A percentile compares a stretch with the other conserved stretches of the same genome.
These are phyloP conservation scores for Gastrophryne carolinensis DNA, from an alignment of 2,797 vertebrate species.

Conservation along the genomic window DNA sequence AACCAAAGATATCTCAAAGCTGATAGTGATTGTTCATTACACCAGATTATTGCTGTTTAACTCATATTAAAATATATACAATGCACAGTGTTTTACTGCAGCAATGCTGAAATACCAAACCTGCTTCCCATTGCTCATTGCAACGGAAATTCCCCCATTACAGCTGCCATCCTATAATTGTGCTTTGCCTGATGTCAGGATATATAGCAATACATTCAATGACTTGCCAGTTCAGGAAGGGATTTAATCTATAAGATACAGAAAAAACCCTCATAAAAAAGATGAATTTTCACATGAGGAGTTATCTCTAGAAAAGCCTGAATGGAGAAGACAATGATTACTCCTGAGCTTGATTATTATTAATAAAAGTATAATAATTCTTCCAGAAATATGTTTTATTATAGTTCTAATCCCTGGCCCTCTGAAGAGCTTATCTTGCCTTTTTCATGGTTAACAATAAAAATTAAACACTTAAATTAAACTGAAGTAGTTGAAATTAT, in stretches of 20 bases:
- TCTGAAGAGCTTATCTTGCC: conserved; percentile 41
- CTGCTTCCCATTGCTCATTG: conserved; percentile 34
- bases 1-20: no score
- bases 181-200: conserved; percentile 25
- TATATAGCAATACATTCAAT: conserved; percentile 33
- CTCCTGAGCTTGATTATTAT: conserved; percentile 29
- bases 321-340: conserved; percentile 14
- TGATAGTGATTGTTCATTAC: no score
- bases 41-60: no score
- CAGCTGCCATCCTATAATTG: conserved; percentile 32
- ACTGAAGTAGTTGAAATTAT: conserved; percentile 38
- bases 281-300: conserved; percentile 17
- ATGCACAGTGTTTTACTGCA: not conserved
- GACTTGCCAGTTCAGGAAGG: conserved; percentile 29
- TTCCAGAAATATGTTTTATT: conserved; percentile 40
- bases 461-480: conserved; percentile 48
- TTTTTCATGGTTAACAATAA: conserved; percentile 48
- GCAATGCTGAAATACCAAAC: conserved; percentile 9
- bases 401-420: conserved; percentile 30
- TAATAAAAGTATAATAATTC: conserved; percentile 46
- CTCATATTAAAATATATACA: no score
- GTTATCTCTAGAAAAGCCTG: conserved; percentile 22
- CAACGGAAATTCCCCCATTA: conserved; percentile 33
- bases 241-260: conserved; percentile 32
- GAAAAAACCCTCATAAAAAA: conserved; percentile 30